Conservation (phyloP, 2,113 vertebrate species). For the Ceyx melanurus region DNA sequence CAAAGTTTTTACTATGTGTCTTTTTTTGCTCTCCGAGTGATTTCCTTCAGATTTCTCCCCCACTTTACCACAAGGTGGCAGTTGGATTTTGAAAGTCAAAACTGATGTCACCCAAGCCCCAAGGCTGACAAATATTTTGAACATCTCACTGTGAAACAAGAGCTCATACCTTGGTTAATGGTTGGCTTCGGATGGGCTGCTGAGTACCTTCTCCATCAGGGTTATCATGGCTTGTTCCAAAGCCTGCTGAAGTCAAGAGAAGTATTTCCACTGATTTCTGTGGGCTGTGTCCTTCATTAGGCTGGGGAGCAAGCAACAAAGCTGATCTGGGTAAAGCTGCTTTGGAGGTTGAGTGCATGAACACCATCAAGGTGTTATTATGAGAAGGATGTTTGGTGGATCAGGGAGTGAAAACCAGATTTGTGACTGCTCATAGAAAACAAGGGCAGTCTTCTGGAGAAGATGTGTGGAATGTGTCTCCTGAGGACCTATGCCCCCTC, state of each 20-base stretch:
- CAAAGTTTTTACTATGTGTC: not conserved
- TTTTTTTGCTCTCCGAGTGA: not conserved
- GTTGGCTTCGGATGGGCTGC: not conserved
- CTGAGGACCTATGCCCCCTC: not conserved
- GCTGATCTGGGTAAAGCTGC: not conserved
- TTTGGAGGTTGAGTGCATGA: too few species aligned
- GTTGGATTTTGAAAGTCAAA: constrained; percentile 26
- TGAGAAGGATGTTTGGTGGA: not conserved
- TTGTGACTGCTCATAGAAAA: not conserved
- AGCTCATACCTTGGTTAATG: not conserved
- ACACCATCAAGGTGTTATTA: rapidly evolving
- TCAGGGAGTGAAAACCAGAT: not conserved
- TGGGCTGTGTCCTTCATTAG: not conserved
- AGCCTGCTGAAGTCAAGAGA: not conserved
- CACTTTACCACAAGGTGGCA: constrained; percentile 44
- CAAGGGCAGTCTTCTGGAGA: not conserved
- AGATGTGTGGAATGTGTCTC: rapidly evolving
- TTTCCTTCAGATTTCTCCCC: not conserved
- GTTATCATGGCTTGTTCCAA: not conserved
- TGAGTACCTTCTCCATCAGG: not conserved
- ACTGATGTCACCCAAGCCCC: not conserved
- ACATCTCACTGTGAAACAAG: not conserved
- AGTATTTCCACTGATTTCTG: not conserved
- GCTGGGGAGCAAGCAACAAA: not conserved
- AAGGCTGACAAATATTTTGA: not conserved